Base-by-base conservation (phyloP, 2,797 vertebrate genomes). In the Tenualosa ilisha region DNA sequence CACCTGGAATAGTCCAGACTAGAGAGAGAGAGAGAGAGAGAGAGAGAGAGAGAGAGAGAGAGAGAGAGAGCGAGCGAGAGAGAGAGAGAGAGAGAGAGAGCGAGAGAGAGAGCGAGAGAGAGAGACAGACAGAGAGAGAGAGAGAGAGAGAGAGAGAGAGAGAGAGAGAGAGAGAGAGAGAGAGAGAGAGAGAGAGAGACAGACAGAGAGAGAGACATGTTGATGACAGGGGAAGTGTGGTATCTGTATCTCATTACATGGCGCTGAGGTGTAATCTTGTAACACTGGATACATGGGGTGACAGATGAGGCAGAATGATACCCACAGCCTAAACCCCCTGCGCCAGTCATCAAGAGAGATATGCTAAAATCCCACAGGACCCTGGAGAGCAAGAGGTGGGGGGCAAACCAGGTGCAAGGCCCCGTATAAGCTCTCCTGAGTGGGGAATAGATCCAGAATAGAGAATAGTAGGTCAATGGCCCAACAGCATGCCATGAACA, bases 181-280 rank as follows among this genome's bases (percentile, higher is more conserved):
- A 13, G 59, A 22, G 54, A 13, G 54, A 13, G 54, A 13, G 54
- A 13, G 59, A 22, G 59, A 22, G 59, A 22, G 59, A 22, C 53
- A 61, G 50, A 17, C 82, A 6, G 49, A 43, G n/a, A 3, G 8
- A 81, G 22, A 17, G 26, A 68, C 81, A 17, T 37, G 13, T 6
- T 75, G 68, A 43, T 75, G 68, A 75, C 37, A 43, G 40, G 68
- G 37, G 37, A 43, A 20, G 68, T 40, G 68, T 7, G 13, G 37
- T 75, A 75, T 75, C 68, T 83, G 84, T 84, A 90, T 92, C 88
- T 72, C 51, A 53, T 92, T 91, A 89, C 89, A 86, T 56, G 51
- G 79, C 40, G 51, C 53, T 51, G 84, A 85, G 82, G 65, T 87
- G 86, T 90, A 84, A 89, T 82, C 63, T 81, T 84, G 87, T 59